Base-by-base conservation (phyloP, 2,888 invertebrate species). In the Parnassius mnemosyne region DNA sequence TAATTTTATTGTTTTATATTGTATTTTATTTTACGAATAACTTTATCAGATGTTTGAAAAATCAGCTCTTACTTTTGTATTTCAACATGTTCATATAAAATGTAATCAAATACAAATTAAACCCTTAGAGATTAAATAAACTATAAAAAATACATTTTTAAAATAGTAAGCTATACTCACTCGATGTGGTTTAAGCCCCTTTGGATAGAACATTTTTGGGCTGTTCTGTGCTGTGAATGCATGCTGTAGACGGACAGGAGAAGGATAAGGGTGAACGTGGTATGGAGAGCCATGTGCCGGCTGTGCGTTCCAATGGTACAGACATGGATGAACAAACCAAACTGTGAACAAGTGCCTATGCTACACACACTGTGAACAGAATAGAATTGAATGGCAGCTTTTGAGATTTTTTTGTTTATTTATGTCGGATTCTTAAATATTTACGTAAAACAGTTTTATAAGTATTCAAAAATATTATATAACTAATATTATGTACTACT, bases 201-300 rank as follows among this genome's bases (percentile, higher is more conserved):
- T 93, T 41, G 94, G 92, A 84, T 93, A 88, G 84, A 94, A 89
- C 92, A 94, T 92, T 85, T 93, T 88, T 73, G 93, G 86, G 84
- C 91, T 88, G 74, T 81, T 83, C 73, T 85, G 88, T 20, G 71
- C 68, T 85, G 93, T 93, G 87, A 94, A 94, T 66, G 94, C 94
- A 84, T 93, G 93, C 84, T 93, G 93, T 61, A 93, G 93, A 65
- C 93, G 92, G 71, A 90, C 86, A 47, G 92, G 92, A 67, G 93
- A 92, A 64, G 94, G 93, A 78, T 93, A 94, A 70, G 95, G 95
- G 87, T 95, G 95, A 72, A 95, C 94, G 86, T 95, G 95, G 83
- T 95, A 95, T 66, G 95, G 95, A 74, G 95, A 95, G 75, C 94
- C 94, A 84, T 94, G 93, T 80, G 83, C 71, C 61, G 92, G 85